These are phyloP conservation scores for Syngnathus typhle DNA, from an alignment of 2,113 vertebrate species.

Conservation along the genomic window DNA sequence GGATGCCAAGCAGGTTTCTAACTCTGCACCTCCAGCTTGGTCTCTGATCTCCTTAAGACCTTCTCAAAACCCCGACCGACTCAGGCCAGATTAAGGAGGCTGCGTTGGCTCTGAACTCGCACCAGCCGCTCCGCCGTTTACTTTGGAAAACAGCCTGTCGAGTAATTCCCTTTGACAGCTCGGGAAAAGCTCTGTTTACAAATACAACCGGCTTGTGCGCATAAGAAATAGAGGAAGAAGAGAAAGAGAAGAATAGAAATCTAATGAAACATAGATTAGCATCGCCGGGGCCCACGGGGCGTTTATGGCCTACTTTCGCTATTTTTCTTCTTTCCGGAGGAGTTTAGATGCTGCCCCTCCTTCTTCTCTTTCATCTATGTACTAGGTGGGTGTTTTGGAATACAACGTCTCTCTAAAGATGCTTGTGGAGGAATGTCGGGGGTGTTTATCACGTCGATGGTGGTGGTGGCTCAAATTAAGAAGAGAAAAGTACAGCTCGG, in stretches of 20 bases:
- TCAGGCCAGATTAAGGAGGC: constrained; percentile 53
- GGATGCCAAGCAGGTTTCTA: constrained; percentile 47
- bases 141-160: constrained; percentile 51
- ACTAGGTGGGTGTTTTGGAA: constrained; percentile 31
- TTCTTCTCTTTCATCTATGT: constrained; percentile 47
- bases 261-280: constrained; percentile 76
- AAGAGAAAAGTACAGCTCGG: neutral
- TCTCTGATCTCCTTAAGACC: constrained; percentile 65
- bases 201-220: constrained; percentile 46
- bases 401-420: constrained; percentile 24
- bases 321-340: constrained; percentile 46
- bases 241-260: constrained; percentile 42
- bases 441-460: constrained; percentile 29
- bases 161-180: constrained; percentile 65
- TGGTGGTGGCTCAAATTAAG: neutral
- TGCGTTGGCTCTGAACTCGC: constrained; percentile 18
- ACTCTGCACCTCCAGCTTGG: constrained; percentile 30
- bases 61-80: constrained; percentile 46
- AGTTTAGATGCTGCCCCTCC: constrained; percentile 47
- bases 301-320: constrained; percentile 71
- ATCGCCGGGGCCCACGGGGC: constrained; percentile 57
- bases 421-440: constrained; percentile 7
- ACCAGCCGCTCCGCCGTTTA: constrained; percentile 31
- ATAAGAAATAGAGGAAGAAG: constrained; percentile 18
- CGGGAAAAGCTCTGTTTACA: constrained; percentile 70